phyloP scores from a whole-genome alignment of 1,140 invertebrate species.

The Listronotus bonariensis region DNA sequence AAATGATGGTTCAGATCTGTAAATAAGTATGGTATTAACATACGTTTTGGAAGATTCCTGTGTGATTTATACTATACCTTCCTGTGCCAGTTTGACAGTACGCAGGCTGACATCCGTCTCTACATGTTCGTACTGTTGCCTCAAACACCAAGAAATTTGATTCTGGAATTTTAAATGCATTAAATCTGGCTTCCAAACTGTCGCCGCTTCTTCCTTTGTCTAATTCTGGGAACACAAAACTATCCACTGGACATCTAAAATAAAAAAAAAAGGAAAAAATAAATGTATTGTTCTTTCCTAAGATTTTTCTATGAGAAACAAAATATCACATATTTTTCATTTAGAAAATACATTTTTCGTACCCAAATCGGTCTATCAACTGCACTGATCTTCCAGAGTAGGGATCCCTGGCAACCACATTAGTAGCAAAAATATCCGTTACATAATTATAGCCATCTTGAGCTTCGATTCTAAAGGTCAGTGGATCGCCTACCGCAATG shows the following conservation, averaged over 20 bases:
- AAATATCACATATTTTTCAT: no score
- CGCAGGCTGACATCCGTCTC: constrained; percentile 86
- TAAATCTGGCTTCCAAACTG: constrained; percentile 87
- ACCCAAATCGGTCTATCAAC: constrained; percentile 88
- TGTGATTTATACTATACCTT: constrained; percentile 3
- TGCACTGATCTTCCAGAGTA: constrained; percentile 89
- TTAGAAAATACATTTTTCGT: constrained; percentile 42
- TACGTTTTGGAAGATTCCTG: no score
- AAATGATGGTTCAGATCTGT: constrained; percentile 77
- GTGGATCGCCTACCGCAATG: constrained; percentile 90
- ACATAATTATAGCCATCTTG: constrained; percentile 88
- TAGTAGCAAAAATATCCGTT: constrained; percentile 90
- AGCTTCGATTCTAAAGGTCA: constrained; percentile 87
- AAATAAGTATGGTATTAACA: not conserved
- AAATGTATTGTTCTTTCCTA: not conserved
- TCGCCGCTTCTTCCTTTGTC: constrained; percentile 84
- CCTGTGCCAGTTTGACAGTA: constrained; percentile 66
- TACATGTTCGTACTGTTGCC: constrained; percentile 85
- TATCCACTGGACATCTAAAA: constrained; percentile 84
- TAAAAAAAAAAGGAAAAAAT: not conserved
- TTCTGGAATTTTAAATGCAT: constrained; percentile 94
- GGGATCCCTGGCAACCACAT: constrained; percentile 91
- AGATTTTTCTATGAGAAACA: no score
- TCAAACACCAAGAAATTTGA: constrained; percentile 93
- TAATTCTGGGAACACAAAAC: constrained; percentile 88